Percentiles rank a stretch among this genome's conserved stretches.
These are phyloP conservation scores for Macrosoma leucophasiata DNA, from an alignment of 2,888 invertebrate genomes.

Conservation along the genomic window DNA sequence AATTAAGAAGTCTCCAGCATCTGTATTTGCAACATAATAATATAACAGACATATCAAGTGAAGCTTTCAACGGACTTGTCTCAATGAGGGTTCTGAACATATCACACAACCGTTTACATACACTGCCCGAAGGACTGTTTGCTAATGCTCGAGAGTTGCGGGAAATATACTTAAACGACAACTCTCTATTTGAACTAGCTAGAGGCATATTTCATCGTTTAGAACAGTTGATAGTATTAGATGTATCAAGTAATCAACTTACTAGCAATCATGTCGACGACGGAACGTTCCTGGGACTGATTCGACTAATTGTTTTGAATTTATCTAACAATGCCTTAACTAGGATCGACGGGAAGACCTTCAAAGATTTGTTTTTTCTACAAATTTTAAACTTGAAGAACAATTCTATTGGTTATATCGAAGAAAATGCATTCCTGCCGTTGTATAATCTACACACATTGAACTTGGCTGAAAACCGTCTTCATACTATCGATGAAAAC, in stretches of 20 bases:
- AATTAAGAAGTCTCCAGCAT: constrained; percentile 85
- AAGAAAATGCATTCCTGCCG: constrained; percentile 90
- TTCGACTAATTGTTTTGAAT: constrained; percentile 89
- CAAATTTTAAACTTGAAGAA: constrained; percentile 90
- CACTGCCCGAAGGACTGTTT: constrained; percentile 88
- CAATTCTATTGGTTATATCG: constrained; percentile 91
- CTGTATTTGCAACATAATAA: constrained; percentile 89
- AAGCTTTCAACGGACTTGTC: constrained; percentile 86
- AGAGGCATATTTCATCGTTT: constrained; percentile 88
- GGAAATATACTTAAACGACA: constrained; percentile 89
- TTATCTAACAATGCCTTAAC: constrained; percentile 90
- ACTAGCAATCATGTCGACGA: constrained; percentile 90
- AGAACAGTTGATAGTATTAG: constrained; percentile 88
- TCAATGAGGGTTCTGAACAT: constrained; percentile 89
- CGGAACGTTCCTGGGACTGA: constrained; percentile 88
- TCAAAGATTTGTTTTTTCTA: constrained; percentile 89
- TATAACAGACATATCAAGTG: constrained; percentile 85
- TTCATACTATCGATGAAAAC: constrained; percentile 87
- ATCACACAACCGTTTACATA: constrained; percentile 88
- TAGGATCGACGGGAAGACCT: constrained; percentile 87
- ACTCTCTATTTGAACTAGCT: constrained; percentile 88
- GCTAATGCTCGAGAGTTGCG: constrained; percentile 86
- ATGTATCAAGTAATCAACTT: constrained; percentile 89
- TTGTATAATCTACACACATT: constrained; percentile 92
- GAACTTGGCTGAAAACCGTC: constrained; percentile 90